Percentiles rank a stretch among this genome's conserved stretches.
Conservation (phyloP, 2,113 vertebrate genomes). For the Meles meles region DNA sequence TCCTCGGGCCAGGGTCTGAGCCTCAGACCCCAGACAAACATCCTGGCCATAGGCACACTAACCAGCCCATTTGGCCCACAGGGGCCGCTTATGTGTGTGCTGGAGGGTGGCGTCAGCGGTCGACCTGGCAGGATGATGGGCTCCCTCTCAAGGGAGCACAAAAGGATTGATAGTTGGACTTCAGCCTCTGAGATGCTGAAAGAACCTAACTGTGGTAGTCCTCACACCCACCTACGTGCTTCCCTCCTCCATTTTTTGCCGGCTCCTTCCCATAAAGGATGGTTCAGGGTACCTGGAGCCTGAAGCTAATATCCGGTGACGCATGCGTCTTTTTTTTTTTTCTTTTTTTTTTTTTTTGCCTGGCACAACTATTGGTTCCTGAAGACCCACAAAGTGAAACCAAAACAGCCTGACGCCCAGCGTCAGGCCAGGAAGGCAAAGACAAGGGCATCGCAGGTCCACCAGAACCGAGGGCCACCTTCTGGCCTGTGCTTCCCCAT, state of each 20-base stretch:
- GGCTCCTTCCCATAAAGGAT: not conserved
- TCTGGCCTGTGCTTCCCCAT: accelerated
- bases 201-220: not conserved
- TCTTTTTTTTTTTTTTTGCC: not conserved
- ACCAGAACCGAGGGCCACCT: not conserved
- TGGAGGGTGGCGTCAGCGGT: not conserved
- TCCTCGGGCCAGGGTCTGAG: not conserved
- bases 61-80: not conserved
- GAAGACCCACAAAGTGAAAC: constrained; percentile 28
- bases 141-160: not conserved
- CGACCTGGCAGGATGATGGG: accelerated
- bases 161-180: not conserved
- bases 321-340: not conserved
- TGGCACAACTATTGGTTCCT: not conserved
- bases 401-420: not conserved
- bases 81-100: not conserved
- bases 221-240: not conserved
- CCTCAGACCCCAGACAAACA: not conserved
- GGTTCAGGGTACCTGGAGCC: no score
- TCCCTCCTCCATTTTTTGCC: not conserved
- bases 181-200: not conserved
- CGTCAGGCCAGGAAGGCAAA: no score
- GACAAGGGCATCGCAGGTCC: accelerated
- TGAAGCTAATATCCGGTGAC: accelerated
- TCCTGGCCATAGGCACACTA: not conserved